Percentiles rank a stretch among this genome's conserved stretches.
phyloP scores from a whole-genome alignment of 2,113 vertebrate genomes.

The Brachyhypopomus gauderio region DNA sequence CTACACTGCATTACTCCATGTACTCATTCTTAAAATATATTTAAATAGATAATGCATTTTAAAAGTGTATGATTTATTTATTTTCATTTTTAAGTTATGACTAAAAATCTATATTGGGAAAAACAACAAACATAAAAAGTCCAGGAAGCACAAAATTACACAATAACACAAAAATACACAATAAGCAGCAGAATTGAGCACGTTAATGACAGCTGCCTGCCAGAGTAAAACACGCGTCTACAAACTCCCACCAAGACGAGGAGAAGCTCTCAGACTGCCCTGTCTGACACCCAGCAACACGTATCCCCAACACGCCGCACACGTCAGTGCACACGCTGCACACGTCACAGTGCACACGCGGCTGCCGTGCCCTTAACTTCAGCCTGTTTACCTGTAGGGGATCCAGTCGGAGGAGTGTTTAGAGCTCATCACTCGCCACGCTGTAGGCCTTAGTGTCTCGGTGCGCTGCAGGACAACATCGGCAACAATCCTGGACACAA shows the following conservation, averaged over 20 bases:
- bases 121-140: no score
- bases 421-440: slow-evolving; percentile 86
- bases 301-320: slow-evolving; percentile 24
- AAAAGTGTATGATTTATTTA: no score
- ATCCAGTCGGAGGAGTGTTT: slow-evolving; percentile 96
- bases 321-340: neutral
- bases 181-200: neutral
- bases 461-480: slow-evolving; percentile 63
- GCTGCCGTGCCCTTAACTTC: neutral
- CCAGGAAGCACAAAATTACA: no score
- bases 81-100: no score
- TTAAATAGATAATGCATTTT: no score
- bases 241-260: neutral
- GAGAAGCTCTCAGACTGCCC: neutral
- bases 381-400: slow-evolving; percentile 87
- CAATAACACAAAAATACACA: no score
- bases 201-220: neutral
- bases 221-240: neutral
- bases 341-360: no score
- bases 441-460: slow-evolving; percentile 56
- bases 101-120: no score
- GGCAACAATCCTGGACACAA: slow-evolving; percentile 67
- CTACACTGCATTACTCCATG: no score
- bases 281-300: slow-evolving; percentile 36
- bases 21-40: no score